Conservation (phyloP, 2,113 vertebrate genomes). For the Gymnorhina tibicen region DNA sequence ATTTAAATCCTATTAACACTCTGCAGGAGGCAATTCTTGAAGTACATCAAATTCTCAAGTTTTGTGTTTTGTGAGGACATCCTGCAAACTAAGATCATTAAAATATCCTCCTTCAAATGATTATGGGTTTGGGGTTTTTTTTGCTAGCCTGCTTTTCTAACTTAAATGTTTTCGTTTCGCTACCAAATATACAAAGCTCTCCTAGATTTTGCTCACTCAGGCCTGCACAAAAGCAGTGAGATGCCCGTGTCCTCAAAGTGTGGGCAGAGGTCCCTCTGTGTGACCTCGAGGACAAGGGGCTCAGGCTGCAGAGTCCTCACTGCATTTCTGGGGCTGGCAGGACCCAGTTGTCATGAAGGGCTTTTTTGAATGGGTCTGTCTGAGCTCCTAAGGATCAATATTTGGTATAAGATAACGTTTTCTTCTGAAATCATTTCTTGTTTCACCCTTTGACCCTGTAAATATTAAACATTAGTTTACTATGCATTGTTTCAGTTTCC, state of each 20-base stretch:
- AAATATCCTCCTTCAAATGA: neutral
- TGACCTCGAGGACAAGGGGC: fast-evolving
- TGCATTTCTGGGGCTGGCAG: neutral
- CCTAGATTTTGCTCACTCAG: neutral
- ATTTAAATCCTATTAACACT: neutral
- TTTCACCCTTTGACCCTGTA: neutral
- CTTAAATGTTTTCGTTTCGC: neutral
- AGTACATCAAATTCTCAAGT: neutral
- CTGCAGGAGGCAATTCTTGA: neutral
- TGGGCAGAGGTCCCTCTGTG: neutral
- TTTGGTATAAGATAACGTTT: neutral
- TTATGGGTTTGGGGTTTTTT: neutral
- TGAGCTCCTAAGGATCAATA: neutral
- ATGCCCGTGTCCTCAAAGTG: neutral
- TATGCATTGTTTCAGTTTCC: neutral
- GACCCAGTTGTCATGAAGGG: neutral
- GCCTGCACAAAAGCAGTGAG: neutral
- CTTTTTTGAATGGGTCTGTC: neutral
- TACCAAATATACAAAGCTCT: neutral
- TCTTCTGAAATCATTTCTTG: neutral
- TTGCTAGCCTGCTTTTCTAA: neutral
- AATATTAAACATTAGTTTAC: neutral
- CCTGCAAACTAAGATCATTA: neutral
- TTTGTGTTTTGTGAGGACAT: neutral
- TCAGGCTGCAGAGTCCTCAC: neutral